Conservation (phyloP, 64 coral and sea anemone genomes). For the Pachyseris speciosa region DNA sequence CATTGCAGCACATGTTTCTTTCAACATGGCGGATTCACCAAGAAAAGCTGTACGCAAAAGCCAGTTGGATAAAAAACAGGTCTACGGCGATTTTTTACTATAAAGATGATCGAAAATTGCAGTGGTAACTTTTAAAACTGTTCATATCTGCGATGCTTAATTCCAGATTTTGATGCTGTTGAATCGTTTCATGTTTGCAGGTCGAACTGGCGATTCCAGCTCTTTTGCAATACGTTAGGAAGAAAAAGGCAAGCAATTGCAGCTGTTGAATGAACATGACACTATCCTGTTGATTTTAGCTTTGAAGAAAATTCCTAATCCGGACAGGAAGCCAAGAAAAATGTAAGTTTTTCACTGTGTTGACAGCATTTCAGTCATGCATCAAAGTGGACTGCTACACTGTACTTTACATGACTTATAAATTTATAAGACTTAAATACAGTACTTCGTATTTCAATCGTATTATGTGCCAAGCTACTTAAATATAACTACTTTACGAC, state of each 20-base stretch:
- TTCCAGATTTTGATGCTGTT: background rate
- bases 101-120: background rate
- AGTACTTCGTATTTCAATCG: too few relatives aligned
- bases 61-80: conserved; percentile 84
- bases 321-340: conserved; percentile 85
- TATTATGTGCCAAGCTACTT: too few relatives aligned
- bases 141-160: background rate
- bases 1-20: conserved; percentile 12
- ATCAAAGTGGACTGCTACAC: too few relatives aligned
- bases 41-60: conserved; percentile 72
- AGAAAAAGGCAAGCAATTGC: conserved; percentile 56
- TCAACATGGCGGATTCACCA: conserved; percentile 77
- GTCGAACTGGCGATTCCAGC: conserved; percentile 79
- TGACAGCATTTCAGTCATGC: too few relatives aligned
- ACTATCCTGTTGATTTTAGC: conserved; percentile 78
- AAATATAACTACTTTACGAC: too few relatives aligned
- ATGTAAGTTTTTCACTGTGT: too few relatives aligned
- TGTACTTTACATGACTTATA: too few relatives aligned
- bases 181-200: background rate
- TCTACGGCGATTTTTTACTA: background rate
- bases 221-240: conserved; percentile 69
- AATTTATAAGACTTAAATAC: too few relatives aligned
- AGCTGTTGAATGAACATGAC: conserved; percentile 76
- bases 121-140: background rate
- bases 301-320: conserved; percentile 89